Conservation (phyloP, 2,888 invertebrate species). For the Lepeophtheirus nordmannii region DNA sequence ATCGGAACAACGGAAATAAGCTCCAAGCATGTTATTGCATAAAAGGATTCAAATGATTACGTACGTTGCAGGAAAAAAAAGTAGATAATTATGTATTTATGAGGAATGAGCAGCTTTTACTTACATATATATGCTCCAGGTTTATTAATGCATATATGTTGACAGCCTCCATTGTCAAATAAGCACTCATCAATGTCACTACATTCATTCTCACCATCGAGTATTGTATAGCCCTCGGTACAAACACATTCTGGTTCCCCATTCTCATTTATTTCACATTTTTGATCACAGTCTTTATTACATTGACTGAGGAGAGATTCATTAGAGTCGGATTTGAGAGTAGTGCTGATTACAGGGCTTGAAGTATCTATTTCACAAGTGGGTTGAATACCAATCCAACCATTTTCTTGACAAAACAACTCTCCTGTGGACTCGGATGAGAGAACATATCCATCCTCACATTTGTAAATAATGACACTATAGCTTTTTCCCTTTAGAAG, state of each 20-base stretch:
- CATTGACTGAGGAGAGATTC: neutral
- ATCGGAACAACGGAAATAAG: too few relatives aligned
- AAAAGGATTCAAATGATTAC: too few relatives aligned
- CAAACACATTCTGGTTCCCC: conserved; percentile 10
- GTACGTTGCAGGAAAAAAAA: too few relatives aligned
- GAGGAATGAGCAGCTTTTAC: neutral
- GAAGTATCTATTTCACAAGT: conserved; percentile 10
- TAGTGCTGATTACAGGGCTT: neutral
- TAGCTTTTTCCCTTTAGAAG: conserved; percentile 9
- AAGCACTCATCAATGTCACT: conserved; percentile 43
- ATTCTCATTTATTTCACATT: conserved; percentile 8
- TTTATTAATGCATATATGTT: conserved; percentile 47
- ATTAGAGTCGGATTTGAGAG: neutral
- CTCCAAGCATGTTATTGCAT: too few relatives aligned
- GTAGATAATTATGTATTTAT: too few relatives aligned
- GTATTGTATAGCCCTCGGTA: conserved; percentile 10
- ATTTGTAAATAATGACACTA: conserved; percentile 4
- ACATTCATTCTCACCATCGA: conserved; percentile 23
- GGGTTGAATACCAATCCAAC: conserved; percentile 16
- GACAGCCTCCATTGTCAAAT: conserved; percentile 45
- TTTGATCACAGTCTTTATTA: conserved; percentile 5
- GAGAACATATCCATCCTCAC: conserved; percentile 12
- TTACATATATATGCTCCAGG: conserved; percentile 36
- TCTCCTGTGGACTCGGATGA: neutral
- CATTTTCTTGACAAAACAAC: conserved; percentile 18